Conservation (phyloP, 1,140 invertebrate genomes). For the Argopecten irradians region DNA sequence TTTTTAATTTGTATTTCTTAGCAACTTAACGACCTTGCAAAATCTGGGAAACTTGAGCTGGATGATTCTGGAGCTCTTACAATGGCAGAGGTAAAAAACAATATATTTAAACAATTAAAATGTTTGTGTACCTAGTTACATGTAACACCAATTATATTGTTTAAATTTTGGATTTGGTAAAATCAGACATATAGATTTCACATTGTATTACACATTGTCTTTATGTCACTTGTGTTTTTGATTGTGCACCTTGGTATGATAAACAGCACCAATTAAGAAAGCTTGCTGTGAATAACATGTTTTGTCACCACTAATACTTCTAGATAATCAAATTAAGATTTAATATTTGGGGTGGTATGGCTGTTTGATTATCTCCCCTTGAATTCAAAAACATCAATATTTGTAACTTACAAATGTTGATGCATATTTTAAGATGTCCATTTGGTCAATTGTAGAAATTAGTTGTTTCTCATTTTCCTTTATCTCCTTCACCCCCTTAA, state of each 20-base stretch:
- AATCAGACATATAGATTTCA: not conserved
- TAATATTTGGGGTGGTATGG: not conserved
- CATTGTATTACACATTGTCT: not conserved
- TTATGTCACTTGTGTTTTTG: not conserved
- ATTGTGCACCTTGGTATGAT: not conserved
- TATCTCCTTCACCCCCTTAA: no score
- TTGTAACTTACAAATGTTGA: no score
- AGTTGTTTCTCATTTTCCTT: no score
- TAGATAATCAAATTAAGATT: not conserved
- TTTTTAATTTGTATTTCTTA: conserved; percentile 49
- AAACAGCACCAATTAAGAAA: not conserved
- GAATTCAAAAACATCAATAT: no score
- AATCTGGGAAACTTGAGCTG: conserved; percentile 65
- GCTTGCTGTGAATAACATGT: not conserved
- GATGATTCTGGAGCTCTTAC: conserved; percentile 69
- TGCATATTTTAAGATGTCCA: no score
- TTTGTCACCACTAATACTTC: not conserved
- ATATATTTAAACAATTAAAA: not conserved
- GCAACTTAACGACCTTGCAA: conserved; percentile 71
- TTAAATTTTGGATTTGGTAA: not conserved
- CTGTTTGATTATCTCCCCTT: not conserved
- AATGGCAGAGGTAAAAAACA: conserved; percentile 56
- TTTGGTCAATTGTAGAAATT: no score
- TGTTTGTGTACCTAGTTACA: not conserved
- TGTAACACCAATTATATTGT: not conserved